Evolutionary conservation across 1,140 invertebrate genomes (phyloP).

Genomic region (Drosophila chauvacae): DNA sequence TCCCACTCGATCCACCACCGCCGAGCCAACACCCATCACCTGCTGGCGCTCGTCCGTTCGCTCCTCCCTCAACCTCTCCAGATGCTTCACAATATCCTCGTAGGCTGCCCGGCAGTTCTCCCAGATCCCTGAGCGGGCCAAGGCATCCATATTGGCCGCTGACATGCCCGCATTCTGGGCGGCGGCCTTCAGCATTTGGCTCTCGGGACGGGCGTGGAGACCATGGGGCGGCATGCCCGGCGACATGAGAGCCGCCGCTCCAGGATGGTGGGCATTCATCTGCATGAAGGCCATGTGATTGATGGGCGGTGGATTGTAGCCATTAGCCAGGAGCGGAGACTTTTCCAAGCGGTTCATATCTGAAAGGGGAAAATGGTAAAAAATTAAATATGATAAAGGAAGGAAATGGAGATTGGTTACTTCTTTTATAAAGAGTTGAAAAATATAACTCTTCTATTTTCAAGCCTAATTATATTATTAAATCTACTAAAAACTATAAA

Average conservation of each 20-base stretch:
- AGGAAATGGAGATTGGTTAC: not conserved
- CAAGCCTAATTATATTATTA: not conserved
- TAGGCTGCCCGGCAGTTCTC: slow-evolving; percentile 96
- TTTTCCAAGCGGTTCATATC: slow-evolving; percentile 95
- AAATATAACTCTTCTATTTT: not conserved
- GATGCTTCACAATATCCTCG: slow-evolving; percentile 96
- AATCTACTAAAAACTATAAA: too few species aligned
- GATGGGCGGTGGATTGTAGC: slow-evolving; percentile 96
- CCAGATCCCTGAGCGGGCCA: slow-evolving; percentile 95
- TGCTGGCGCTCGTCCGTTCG: slow-evolving; percentile 87
- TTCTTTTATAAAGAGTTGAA: not conserved
- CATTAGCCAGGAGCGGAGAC: slow-evolving; percentile 95
- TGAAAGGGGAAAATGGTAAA: slow-evolving; percentile 59
- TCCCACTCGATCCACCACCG: slow-evolving; percentile 86
- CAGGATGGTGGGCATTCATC: slow-evolving; percentile 88
- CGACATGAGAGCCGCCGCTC: slow-evolving; percentile 91
- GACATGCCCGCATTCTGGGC: slow-evolving; percentile 86
- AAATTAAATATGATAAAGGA: slow-evolving; percentile 70
- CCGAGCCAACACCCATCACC: slow-evolving; percentile 86
- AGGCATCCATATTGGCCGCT: slow-evolving; percentile 92
- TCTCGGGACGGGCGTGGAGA: slow-evolving; percentile 88
- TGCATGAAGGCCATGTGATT: slow-evolving; percentile 96
- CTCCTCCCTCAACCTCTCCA: slow-evolving; percentile 95
- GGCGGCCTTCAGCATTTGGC: slow-evolving; percentile 91
- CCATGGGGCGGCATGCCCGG: slow-evolving; percentile 94